Conservation (phyloP, 1,140 invertebrate species). For the Penaeus japonicus region DNA sequence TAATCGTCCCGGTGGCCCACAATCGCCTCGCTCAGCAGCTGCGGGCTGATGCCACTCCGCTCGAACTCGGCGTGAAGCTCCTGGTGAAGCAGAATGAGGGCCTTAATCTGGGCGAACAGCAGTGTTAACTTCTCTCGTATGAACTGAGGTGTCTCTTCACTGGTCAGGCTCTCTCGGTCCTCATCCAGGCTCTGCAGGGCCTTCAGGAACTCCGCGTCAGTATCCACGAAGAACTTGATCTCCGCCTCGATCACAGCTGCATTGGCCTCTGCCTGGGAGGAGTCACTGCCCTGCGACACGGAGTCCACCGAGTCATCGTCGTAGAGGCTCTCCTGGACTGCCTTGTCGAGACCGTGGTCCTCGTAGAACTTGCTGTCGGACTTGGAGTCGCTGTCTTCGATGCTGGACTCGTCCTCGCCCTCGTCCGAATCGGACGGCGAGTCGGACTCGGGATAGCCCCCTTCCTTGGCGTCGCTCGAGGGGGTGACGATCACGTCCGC, state of each 20-base stretch:
- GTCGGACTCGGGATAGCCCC: background rate
- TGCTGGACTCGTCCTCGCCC: background rate
- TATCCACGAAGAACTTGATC: conserved; percentile 41
- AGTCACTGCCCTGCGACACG: background rate
- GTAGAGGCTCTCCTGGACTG: conserved; percentile 35
- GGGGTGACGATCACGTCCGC: background rate
- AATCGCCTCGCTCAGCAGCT: conserved; percentile 47
- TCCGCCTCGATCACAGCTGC: conserved; percentile 39
- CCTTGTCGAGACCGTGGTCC: conserved; percentile 33
- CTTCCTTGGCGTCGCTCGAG: background rate
- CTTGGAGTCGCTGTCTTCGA: conserved; percentile 40
- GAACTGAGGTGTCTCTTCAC: conserved; percentile 25
- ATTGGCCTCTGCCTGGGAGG: conserved; percentile 13
- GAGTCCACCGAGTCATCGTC: conserved; percentile 7
- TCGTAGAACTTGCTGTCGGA: conserved; percentile 31
- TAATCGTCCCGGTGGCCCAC: conserved; percentile 29
- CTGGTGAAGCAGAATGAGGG: conserved; percentile 29
- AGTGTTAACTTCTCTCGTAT: conserved; percentile 39
- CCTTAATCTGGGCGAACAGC: conserved; percentile 47
- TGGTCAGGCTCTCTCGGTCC: conserved; percentile 19
- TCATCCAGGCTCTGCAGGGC: conserved; percentile 41
- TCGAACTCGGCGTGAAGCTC: conserved; percentile 35
- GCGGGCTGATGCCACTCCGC: conserved; percentile 10
- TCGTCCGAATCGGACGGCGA: background rate
- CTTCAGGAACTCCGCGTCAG: conserved; percentile 41